Conservation (phyloP, 2,797 vertebrate genomes). For the Rhincodon typus region DNA sequence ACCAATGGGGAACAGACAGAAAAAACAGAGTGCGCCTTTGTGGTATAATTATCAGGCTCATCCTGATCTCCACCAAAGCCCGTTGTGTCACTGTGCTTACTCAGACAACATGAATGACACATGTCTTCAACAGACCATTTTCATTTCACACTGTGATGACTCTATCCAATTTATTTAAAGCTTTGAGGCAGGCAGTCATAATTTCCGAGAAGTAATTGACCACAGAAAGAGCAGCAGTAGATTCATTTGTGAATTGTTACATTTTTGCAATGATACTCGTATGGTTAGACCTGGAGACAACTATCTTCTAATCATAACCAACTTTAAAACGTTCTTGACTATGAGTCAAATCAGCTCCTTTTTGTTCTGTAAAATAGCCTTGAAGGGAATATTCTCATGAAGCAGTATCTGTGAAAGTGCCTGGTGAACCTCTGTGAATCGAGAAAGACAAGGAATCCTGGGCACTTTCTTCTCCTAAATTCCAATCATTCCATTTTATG, state of each 20-base stretch:
- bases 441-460: not conserved
- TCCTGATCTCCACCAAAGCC: not conserved
- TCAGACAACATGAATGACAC: not conserved
- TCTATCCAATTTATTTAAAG: not conserved
- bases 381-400: not conserved
- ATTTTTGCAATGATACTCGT: not conserved
- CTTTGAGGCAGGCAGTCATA: not conserved
- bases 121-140: not conserved
- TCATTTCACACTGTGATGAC: not conserved
- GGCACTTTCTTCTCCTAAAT: not conserved
- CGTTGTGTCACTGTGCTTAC: not conserved
- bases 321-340: not conserved
- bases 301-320: not conserved
- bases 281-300: not conserved
- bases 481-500: not conserved
- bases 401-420: not conserved
- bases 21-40: not conserved
- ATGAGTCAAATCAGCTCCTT: not conserved
- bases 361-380: not conserved
- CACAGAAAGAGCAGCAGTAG: not conserved
- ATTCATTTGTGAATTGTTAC: not conserved
- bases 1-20: not conserved
- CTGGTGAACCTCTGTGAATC: not conserved
- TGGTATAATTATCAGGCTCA: not conserved
- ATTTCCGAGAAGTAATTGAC: not conserved